Percentiles rank a stretch among this genome's conserved stretches.
Conservation (phyloP, 2,888 invertebrate species). For the Cosmopolites sordidus region DNA sequence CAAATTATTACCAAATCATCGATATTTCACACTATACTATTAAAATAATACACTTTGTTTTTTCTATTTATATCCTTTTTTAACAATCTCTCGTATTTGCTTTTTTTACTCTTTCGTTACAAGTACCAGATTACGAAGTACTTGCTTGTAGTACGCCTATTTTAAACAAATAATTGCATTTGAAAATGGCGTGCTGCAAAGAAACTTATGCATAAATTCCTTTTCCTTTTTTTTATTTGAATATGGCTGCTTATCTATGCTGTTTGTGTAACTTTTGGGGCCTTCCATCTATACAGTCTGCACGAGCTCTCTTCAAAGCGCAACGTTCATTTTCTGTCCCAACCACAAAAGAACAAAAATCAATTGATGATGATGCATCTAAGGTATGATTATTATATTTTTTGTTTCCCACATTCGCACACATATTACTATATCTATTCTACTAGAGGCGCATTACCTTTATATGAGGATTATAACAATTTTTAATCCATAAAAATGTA, state of each 20-base stretch:
- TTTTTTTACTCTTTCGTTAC: slow-evolving; percentile 30
- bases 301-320: slow-evolving; percentile 83
- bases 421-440: slow-evolving; percentile 3
- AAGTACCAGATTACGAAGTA: slow-evolving; percentile 40
- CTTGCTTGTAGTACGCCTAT: slow-evolving; percentile 32
- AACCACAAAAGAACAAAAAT: slow-evolving; percentile 73
- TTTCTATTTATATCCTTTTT: slow-evolving; percentile 13
- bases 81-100: slow-evolving; percentile 12
- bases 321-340: slow-evolving; percentile 92
- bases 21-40: slow-evolving; percentile 11
- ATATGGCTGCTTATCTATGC: slow-evolving; percentile 44
- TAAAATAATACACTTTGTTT: slow-evolving; percentile 30
- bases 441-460: too few species aligned
- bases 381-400: slow-evolving; percentile 44
- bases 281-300: slow-evolving; percentile 50
- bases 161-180: background rate
- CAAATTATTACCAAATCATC: slow-evolving; percentile 7
- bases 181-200: slow-evolving; percentile 10
- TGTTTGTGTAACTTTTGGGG: slow-evolving; percentile 44
- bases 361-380: slow-evolving; percentile 44
- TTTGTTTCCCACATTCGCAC: slow-evolving; percentile 8
- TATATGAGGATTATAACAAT: too few species aligned
- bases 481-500: too few species aligned
- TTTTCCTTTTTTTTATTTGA: slow-evolving; percentile 7
- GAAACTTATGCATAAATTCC: slow-evolving; percentile 17